Conservation (phyloP, 2,113 vertebrate species). For the Puffinus mauretanicus region DNA sequence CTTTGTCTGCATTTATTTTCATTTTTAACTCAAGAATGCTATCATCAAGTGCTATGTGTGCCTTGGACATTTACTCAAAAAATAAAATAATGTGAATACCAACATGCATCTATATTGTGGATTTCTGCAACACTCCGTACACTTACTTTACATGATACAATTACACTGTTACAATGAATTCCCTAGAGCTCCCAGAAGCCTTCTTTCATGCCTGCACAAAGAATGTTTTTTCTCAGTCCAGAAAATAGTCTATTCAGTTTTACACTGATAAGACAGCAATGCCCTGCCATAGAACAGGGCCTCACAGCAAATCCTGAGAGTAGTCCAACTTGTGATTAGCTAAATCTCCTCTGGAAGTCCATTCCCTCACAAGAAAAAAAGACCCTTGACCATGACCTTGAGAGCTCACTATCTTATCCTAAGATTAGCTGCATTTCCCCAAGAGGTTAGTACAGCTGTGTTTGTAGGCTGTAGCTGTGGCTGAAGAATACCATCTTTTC, state of each 20-base stretch:
- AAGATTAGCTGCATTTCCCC: neutral
- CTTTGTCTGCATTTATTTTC: neutral
- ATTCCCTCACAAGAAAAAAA: neutral
- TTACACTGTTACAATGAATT: neutral
- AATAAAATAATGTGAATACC: neutral
- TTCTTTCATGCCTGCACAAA: neutral
- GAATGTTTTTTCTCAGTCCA: neutral
- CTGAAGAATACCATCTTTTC: neutral
- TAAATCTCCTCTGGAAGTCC: neutral
- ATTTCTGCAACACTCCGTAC: neutral
- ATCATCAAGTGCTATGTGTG: neutral
- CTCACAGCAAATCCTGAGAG: neutral
- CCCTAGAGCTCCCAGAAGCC: neutral
- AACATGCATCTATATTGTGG: neutral
- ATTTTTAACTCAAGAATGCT: neutral
- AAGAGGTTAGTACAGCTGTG: neutral
- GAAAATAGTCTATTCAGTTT: neutral
- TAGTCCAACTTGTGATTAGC: neutral
- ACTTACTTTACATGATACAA: neutral
- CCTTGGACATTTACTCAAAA: neutral
- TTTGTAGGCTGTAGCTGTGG: neutral
- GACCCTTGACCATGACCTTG: neutral
- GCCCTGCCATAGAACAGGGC: neutral
- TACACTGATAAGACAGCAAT: neutral
- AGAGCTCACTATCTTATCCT: neutral